These are phyloP conservation scores for Galerucella calmariensis DNA, from an alignment of 2,888 invertebrate species.

Conservation along the genomic window DNA sequence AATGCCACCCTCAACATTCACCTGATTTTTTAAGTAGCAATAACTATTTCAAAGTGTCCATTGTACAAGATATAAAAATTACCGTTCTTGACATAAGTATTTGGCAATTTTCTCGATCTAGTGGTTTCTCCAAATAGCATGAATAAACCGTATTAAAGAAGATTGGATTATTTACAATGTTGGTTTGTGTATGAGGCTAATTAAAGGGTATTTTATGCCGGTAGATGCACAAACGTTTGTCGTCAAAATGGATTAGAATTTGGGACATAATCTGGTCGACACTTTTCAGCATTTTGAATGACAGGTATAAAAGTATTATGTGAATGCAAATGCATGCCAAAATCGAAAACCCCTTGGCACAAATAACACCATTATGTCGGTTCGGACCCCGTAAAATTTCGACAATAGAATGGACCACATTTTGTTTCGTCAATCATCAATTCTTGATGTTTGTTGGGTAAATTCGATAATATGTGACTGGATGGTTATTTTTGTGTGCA, in stretches of 20 bases:
- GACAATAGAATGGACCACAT: conserved; percentile 38
- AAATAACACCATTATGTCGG: conserved; percentile 29
- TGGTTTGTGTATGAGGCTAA: conserved; percentile 22
- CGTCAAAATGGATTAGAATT: conserved; percentile 44
- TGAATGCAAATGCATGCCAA: conserved; percentile 29
- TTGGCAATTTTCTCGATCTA: conserved; percentile 6
- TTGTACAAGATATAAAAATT: conserved; percentile 1
- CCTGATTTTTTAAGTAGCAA: conserved; percentile 1
- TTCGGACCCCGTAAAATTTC: conserved; percentile 38
- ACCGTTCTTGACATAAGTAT: conserved; percentile 18
- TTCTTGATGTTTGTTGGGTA: conserved; percentile 35
- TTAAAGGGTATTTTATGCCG: conserved; percentile 30
- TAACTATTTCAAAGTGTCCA: conserved; percentile 9
- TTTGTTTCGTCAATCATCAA: conserved; percentile 38
- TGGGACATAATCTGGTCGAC: conserved; percentile 42
- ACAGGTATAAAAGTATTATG: conserved; percentile 37
- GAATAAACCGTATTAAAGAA: conserved; percentile 6
- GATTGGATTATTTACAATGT: conserved; percentile 13
- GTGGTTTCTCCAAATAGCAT: conserved; percentile 15
- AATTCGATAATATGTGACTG: conserved; percentile 37
- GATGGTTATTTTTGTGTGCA: conserved; percentile 18
- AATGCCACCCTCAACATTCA: background rate
- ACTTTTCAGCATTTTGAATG: conserved; percentile 43
- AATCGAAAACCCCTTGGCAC: conserved; percentile 22
- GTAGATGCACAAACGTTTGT: conserved; percentile 41